phyloP scores from a whole-genome alignment of 2,888 invertebrate species.

The Pyrgus malvae region DNA sequence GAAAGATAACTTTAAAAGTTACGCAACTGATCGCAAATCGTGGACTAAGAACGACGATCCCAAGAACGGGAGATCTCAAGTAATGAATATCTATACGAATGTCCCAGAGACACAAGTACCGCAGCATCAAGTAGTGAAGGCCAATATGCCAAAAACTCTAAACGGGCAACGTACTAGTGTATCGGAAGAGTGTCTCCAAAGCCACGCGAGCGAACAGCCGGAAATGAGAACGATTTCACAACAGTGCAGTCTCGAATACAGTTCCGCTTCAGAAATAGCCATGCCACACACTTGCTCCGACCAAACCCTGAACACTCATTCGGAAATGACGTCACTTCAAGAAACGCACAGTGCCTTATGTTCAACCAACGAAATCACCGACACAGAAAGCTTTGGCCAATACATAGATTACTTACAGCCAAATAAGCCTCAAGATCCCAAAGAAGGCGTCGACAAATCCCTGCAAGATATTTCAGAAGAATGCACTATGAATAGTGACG shows the following conservation, averaged over 20 bases:
- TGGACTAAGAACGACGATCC: conserved; percentile 66
- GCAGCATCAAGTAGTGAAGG: conserved; percentile 79
- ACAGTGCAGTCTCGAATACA: conserved; percentile 87
- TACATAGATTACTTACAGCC: conserved; percentile 74
- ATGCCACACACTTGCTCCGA: conserved; percentile 78
- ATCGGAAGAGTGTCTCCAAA: conserved; percentile 72
- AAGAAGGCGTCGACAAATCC: conserved; percentile 63
- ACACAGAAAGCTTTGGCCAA: conserved; percentile 76
- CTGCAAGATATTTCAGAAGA: conserved; percentile 74
- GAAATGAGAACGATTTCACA: conserved; percentile 86
- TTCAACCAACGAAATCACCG: conserved; percentile 76
- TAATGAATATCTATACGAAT: conserved; percentile 84
- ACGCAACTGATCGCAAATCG: conserved; percentile 61
- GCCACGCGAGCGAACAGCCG: conserved; percentile 65
- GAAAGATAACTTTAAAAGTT: conserved; percentile 78
- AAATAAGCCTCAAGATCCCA: conserved; percentile 56
- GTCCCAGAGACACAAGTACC: conserved; percentile 83
- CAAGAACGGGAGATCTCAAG: conserved; percentile 57
- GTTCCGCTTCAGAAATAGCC: conserved; percentile 81
- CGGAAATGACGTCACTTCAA: conserved; percentile 73
- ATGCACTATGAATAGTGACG: conserved; percentile 72
- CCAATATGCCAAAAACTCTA: conserved; percentile 55
- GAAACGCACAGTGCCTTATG: conserved; percentile 76
- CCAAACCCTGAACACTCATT: conserved; percentile 74
- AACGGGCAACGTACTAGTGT: conserved; percentile 66